phyloP scores from a whole-genome alignment of 1,140 invertebrate genomes.

The Drosophila arizonae region DNA sequence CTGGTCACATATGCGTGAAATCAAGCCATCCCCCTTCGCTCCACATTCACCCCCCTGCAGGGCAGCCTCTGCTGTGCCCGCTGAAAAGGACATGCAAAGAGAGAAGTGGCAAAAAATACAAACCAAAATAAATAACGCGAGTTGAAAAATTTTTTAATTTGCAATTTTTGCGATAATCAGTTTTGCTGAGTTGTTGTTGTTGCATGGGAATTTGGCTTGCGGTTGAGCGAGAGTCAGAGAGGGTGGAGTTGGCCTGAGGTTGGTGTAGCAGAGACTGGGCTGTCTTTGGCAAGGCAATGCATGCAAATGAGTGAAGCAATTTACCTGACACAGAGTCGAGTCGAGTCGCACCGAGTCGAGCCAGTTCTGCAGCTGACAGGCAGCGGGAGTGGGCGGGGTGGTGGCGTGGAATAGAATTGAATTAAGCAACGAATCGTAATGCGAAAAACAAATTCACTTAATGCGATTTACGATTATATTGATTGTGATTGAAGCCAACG shows the following conservation, averaged over 20 bases:
- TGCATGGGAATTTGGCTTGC: constrained; percentile 7
- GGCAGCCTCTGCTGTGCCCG: not conserved
- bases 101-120: not conserved
- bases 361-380: constrained; percentile 56
- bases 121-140: constrained; percentile 6
- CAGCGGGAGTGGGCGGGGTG: not conserved
- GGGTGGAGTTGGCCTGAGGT: too few relatives aligned
- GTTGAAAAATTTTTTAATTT: constrained; percentile 65
- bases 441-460: constrained; percentile 35
- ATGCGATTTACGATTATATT: constrained; percentile 47
- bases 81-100: not conserved
- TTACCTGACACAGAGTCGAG: constrained; percentile 25
- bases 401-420: constrained; percentile 1
- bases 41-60: not conserved
- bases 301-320: constrained; percentile 70
- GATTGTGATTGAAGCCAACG: constrained; percentile 20
- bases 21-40: constrained; percentile 17
- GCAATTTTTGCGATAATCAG: constrained; percentile 74
- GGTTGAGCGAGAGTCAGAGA: too few relatives aligned
- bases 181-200: constrained; percentile 69
- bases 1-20: constrained; percentile 78
- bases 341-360: too few relatives aligned
- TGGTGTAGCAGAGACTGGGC: not conserved
- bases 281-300: not conserved
- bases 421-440: constrained; percentile 38